Percentiles rank a stretch among this genome's conserved stretches.
These are phyloP conservation scores for Amblyopsis rosae DNA, from an alignment of 2,113 vertebrate species.

Conservation along the genomic window DNA sequence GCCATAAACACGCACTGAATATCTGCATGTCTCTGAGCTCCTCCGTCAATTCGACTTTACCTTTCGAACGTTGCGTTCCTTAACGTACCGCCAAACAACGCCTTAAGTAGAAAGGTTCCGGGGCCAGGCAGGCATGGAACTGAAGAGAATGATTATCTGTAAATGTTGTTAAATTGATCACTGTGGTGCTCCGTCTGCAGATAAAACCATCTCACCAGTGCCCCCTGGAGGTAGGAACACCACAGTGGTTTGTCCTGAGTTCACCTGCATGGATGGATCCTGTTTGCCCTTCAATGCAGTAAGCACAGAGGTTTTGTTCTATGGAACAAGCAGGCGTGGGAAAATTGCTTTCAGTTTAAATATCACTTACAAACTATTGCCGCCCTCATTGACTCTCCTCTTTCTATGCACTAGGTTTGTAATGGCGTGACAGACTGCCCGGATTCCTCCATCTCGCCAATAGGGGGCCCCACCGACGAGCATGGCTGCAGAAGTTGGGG, in stretches of 20 bases:
- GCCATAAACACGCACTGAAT: too few species aligned
- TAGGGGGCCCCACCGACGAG: constrained; percentile 70
- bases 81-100: too few species aligned
- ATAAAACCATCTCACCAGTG: constrained; percentile 51
- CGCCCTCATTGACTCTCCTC: not conserved
- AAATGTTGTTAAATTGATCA: not conserved
- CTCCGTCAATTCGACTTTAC: too few species aligned
- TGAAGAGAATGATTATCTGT: not conserved
- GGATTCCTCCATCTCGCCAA: constrained; percentile 6
- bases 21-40: too few species aligned
- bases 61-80: too few species aligned
- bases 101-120: not conserved
- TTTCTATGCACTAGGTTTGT: constrained; percentile 78
- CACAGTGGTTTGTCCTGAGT: constrained; percentile 74
- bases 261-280: constrained; percentile 76
- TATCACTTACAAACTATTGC: too few species aligned
- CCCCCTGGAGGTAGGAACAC: constrained; percentile 60
- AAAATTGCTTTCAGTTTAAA: not conserved
- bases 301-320: constrained; percentile 3
- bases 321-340: not conserved
- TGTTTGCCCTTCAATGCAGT: constrained; percentile 83
- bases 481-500: constrained; percentile 79
- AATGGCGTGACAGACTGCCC: constrained; percentile 80
- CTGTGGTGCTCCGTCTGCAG: constrained; percentile 39
- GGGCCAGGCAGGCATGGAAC: not conserved